Base-by-base conservation (phyloP, 1,140 invertebrate species). In the Psilanteris sp. region DNA sequence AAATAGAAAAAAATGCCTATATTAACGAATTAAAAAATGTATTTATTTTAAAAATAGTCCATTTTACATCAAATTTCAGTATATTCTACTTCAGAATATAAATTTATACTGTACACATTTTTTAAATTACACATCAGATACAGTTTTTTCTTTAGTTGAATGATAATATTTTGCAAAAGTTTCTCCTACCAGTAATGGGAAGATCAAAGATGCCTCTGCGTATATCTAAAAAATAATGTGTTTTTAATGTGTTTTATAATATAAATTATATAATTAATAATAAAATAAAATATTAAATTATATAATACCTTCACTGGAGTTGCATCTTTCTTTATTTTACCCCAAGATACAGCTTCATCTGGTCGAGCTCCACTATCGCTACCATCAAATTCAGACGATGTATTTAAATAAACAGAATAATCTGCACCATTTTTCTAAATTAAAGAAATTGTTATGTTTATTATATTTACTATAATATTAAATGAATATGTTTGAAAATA, bases 381-480 rank as follows among this genome's bases (percentile, higher is more conserved):
- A 0, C 98, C 98, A 91, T 99, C 98, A 91, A 95, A 99, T 89
- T 99, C 98, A 16, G 93, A 93, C 1, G 94, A 94, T n/a, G 98
- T 99, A 86, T 99, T 99, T 1, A 99, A 89, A 89, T 95, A 99
- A 4, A 99, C 97, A 0, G 96, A 91, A 89, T 91, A 99, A 87
- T 99, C 97, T 8, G 97, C 96, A n/a, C 98, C 98, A 89, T 99
- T 99, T 78, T 98, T 92, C 94, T 95, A 77, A 37, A 55, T 27
- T 89, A 89, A 81, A 66, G 14, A 39, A 46, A n/a, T 14, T 32
- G n/a, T n/a, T n/a, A n/a, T n/a, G n/a, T n/a, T n/a, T n/a, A n/a
- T n/a, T n/a, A n/a, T n/a, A n/a, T n/a, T n/a, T n/a, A n/a, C n/a
- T n/a, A n/a, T n/a, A n/a, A n/a, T n/a, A n/a, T n/a, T n/a, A n/a